Evolutionary conservation across 2,888 invertebrate species (phyloP).

Genomic region (Argyresthia albistria): DNA sequence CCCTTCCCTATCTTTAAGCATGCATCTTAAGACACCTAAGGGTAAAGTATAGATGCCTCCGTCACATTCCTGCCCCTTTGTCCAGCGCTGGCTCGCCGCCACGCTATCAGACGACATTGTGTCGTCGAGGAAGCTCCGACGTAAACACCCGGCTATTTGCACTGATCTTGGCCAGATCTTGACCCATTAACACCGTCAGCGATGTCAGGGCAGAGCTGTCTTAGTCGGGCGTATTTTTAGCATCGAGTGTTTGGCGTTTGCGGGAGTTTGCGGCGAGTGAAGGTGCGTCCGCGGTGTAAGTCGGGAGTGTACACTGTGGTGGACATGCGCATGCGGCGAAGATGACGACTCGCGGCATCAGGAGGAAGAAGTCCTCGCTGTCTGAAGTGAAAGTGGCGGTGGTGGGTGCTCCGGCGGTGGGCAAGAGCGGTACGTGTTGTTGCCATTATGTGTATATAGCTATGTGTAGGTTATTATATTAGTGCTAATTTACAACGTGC

Average conservation of each 20-base stretch:
- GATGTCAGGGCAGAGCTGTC: slow-evolving; percentile 54
- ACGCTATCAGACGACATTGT: slow-evolving; percentile 26
- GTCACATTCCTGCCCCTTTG: not conserved
- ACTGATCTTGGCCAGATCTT: slow-evolving; percentile 71
- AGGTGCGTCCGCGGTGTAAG: slow-evolving; percentile 26
- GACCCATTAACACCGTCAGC: slow-evolving; percentile 65
- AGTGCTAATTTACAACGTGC: not conserved
- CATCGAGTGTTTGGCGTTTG: not conserved
- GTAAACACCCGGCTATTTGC: slow-evolving; percentile 48
- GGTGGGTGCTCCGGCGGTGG: slow-evolving; percentile 90
- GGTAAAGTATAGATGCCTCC: too few relatives aligned
- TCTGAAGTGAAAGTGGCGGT: slow-evolving; percentile 94
- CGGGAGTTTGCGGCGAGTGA: slow-evolving; percentile 33
- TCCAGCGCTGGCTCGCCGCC: slow-evolving; percentile 13
- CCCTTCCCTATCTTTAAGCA: not conserved
- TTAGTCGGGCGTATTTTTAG: slow-evolving; percentile 57
- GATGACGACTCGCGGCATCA: slow-evolving; percentile 86
- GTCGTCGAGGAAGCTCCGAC: slow-evolving; percentile 16
- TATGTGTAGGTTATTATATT: not conserved
- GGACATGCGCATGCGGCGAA: slow-evolving; percentile 24
- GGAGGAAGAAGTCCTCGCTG: slow-evolving; percentile 90
- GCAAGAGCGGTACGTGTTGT: slow-evolving; percentile 87
- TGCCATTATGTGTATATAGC: not conserved
- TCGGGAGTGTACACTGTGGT: slow-evolving; percentile 3
- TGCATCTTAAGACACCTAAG: too few relatives aligned